Evolutionary conservation across 2,797 vertebrate species (phyloP).

Genomic region (Darevskia mixta): DNA sequence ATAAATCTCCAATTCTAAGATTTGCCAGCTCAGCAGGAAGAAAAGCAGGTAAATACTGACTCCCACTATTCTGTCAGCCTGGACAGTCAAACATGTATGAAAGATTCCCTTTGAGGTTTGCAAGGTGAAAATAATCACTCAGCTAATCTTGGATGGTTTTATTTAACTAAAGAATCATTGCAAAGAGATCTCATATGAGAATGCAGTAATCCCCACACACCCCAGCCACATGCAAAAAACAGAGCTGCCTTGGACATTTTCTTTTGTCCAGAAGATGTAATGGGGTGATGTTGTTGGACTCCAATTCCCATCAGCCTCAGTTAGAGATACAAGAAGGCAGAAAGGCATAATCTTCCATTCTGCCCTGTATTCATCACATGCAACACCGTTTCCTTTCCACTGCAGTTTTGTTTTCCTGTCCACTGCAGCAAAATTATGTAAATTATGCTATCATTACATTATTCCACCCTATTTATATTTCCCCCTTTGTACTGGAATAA

Average conservation of each 20-base stretch:
- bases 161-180: neutral
- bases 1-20: too few species aligned
- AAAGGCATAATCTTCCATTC: too few species aligned
- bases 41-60: neutral
- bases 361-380: too few species aligned
- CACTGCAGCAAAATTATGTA: too few species aligned
- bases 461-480: too few species aligned
- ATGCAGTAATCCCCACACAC: neutral
- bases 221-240: neutral
- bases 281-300: too few species aligned
- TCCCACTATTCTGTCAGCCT: neutral
- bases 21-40: neutral
- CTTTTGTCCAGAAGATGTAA: neutral
- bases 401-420: too few species aligned
- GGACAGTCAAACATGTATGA: neutral
- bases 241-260: neutral
- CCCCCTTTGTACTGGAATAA: too few species aligned
- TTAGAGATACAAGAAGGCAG: too few species aligned
- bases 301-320: too few species aligned
- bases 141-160: neutral
- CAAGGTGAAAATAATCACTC: neutral
- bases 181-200: neutral
- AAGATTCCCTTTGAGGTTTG: neutral
- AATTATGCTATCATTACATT: too few species aligned
- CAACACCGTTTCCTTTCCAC: too few species aligned